Percentiles rank a stretch among this genome's conserved stretches.
Evolutionary conservation across 1,140 invertebrate genomes (phyloP).

Genomic region (Penaeus vannamei): DNA sequence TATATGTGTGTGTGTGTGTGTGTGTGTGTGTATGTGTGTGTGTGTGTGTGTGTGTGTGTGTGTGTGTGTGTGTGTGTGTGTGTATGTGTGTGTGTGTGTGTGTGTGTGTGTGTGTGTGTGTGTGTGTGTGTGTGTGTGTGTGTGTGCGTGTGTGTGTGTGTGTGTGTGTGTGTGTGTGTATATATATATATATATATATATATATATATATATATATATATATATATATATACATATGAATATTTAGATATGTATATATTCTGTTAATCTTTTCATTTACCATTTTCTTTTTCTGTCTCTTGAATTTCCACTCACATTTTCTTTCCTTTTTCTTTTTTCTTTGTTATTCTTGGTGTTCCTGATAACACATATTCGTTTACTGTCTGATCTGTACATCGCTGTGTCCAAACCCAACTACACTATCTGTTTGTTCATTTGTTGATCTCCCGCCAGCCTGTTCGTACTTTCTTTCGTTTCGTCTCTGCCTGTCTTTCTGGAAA

Average conservation of each 20-base stretch:
- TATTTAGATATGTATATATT: background rate
- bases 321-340: too few relatives aligned
- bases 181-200: constrained; percentile 33
- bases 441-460: too few relatives aligned
- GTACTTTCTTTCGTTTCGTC: too few relatives aligned
- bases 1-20: background rate
- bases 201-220: constrained; percentile 9
- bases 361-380: too few relatives aligned
- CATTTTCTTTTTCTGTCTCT: background rate
- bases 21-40: background rate
- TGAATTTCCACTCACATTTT: background rate
- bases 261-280: background rate
- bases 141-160: background rate
- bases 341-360: too few relatives aligned
- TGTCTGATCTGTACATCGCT: too few relatives aligned
- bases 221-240: background rate
- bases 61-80: background rate
- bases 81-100: background rate
- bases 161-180: background rate
- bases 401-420: too few relatives aligned
- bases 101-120: background rate
- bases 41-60: background rate
- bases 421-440: too few relatives aligned
- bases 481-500: too few relatives aligned
- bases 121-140: background rate